Evolutionary conservation across 2,113 vertebrate genomes (phyloP).

Genomic region (Rhinoderma darwinii): DNA sequence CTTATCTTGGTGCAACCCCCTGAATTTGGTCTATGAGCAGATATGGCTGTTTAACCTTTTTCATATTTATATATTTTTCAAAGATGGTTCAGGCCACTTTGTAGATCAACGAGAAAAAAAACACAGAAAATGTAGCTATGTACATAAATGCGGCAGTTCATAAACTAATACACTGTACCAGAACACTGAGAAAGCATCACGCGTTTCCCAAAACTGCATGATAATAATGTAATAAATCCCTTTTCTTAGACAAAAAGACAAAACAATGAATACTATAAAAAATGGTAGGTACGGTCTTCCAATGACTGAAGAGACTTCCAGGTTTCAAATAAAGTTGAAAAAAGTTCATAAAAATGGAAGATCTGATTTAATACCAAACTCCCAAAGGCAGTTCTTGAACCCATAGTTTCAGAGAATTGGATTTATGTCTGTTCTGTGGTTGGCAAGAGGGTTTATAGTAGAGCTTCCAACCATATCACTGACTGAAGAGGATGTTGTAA

Average conservation of each 20-base stretch:
- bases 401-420: conserved; percentile 88
- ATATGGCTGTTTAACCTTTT: conserved; percentile 31
- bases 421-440: conserved; percentile 97
- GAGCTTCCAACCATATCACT: conserved; percentile 85
- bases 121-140: conserved; percentile 72
- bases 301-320: conserved; percentile 83
- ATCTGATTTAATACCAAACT: conserved; percentile 68
- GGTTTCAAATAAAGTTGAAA: conserved; percentile 77
- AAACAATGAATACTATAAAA: conserved; percentile 82
- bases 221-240: conserved; percentile 85
- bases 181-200: conserved; percentile 81
- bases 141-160: conserved; percentile 79
- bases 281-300: conserved; percentile 84
- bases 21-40: conserved; percentile 23
- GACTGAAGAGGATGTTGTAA: conserved; percentile 94
- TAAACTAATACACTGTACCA: conserved; percentile 85
- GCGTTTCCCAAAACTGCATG: conserved; percentile 81
- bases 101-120: conserved; percentile 69
- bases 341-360: conserved; percentile 76
- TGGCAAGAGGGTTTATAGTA: conserved; percentile 86
- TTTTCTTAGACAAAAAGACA: conserved; percentile 82
- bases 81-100: conserved; percentile 68
- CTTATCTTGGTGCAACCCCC: not conserved
- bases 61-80: not conserved
- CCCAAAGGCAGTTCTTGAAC: conserved; percentile 71